Evolutionary conservation across 35 echinoderm and acorn worm genomes (phyloP).

Genomic region (Amphiura filiformis): DNA sequence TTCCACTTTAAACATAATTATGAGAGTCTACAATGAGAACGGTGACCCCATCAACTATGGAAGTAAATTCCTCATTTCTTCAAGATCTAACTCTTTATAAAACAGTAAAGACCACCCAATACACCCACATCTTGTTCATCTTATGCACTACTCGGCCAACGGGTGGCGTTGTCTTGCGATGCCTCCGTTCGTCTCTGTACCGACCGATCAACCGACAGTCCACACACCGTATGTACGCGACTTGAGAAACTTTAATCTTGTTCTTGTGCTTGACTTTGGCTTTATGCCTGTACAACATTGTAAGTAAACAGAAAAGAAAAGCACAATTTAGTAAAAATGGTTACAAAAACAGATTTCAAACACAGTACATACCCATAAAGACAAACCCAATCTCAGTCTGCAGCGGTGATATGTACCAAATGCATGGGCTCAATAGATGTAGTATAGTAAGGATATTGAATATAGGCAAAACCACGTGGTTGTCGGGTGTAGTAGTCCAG

Average conservation of each 20-base stretch:
- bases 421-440: background rate
- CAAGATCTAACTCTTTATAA: no score
- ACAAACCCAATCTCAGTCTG: background rate
- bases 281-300: conserved; percentile 7
- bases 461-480: conserved; percentile 81
- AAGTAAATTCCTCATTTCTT: no score
- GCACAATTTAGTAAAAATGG: background rate
- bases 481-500: conserved; percentile 78
- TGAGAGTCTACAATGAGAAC: no score
- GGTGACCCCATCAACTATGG: no score
- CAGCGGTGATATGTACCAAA: background rate
- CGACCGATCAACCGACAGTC: background rate
- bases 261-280: conserved; percentile 5
- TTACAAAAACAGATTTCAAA: background rate
- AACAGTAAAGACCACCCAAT: no score
- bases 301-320: conserved; percentile 14
- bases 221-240: background rate
- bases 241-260: background rate
- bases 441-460: conserved; percentile 84
- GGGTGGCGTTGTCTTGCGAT: no score
- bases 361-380: background rate
- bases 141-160: background rate
- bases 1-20: no score
- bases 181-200: background rate
- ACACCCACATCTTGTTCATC: background rate